Conservation (phyloP, 2,888 invertebrate species). For the Macropis europaea region DNA sequence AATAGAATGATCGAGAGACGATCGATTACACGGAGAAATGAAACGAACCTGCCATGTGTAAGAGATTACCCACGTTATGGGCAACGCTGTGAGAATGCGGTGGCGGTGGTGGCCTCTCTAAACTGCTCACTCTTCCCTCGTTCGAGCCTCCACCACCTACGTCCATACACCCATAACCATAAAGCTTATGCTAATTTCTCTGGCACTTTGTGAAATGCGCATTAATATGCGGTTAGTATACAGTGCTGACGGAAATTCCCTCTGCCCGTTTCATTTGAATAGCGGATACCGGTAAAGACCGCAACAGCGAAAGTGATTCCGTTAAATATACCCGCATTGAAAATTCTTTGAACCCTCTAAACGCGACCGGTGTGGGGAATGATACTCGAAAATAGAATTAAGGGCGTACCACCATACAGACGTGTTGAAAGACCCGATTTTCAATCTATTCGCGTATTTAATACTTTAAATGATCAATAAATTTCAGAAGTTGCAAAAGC, state of each 20-base stretch:
- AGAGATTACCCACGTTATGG: slow-evolving; percentile 85
- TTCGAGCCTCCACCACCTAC: slow-evolving; percentile 80
- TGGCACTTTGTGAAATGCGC: slow-evolving; percentile 25
- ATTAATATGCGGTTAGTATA: slow-evolving; percentile 50
- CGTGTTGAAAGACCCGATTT: too few relatives aligned
- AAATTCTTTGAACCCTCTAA: background rate
- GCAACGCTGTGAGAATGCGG: slow-evolving; percentile 84
- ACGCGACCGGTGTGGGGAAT: background rate
- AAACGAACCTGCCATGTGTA: slow-evolving; percentile 90
- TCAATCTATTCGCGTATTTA: too few relatives aligned
- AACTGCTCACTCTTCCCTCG: slow-evolving; percentile 81
- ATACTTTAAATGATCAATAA: too few relatives aligned
- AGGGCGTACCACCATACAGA: too few relatives aligned
- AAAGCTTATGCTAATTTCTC: slow-evolving; percentile 37
- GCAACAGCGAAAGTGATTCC: too few relatives aligned
- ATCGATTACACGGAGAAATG: slow-evolving; percentile 48
- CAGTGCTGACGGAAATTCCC: slow-evolving; percentile 16
- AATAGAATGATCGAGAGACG: slow-evolving; percentile 29
- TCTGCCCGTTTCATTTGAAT: slow-evolving; percentile 14
- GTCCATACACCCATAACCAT: slow-evolving; percentile 56
- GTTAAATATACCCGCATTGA: background rate
- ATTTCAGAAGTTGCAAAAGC: too few relatives aligned
- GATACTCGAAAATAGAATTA: too few relatives aligned
- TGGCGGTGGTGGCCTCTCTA: slow-evolving; percentile 88
- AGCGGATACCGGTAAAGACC: too few relatives aligned